Conservation (phyloP, 1,140 invertebrate species). For the Tetramorium alpestre region DNA sequence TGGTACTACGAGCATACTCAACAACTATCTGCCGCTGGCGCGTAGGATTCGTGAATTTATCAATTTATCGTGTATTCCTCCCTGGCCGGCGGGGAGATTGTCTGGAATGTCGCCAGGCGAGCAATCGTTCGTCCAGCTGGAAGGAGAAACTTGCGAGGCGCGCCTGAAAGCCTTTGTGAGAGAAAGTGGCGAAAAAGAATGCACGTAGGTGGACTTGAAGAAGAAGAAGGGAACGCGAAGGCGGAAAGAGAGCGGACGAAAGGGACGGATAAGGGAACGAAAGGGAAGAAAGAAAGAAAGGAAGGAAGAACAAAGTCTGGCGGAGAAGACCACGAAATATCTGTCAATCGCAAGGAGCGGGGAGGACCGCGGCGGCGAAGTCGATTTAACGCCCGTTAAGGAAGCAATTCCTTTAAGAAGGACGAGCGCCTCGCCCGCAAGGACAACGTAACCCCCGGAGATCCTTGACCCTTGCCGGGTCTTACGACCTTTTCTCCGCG, state of each 20-base stretch:
- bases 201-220: constrained; percentile 37
- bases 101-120: constrained; percentile 64
- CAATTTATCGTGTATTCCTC: constrained; percentile 66
- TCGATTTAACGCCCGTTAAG: constrained; percentile 77
- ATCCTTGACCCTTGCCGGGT: constrained; percentile 68
- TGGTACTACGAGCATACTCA: constrained; percentile 5
- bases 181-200: constrained; percentile 59
- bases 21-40: constrained; percentile 39
- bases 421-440: constrained; percentile 58
- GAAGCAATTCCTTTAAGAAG: constrained; percentile 75
- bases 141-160: constrained; percentile 53
- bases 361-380: constrained; percentile 64
- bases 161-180: constrained; percentile 34
- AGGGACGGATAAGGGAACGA: background rate
- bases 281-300: background rate
- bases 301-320: background rate
- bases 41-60: constrained; percentile 66
- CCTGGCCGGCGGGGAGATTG: constrained; percentile 53
- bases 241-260: background rate
- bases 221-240: background rate
- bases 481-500: constrained; percentile 71
- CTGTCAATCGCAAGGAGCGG: constrained; percentile 71
- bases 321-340: constrained; percentile 70
- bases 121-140: constrained; percentile 63
- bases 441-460: constrained; percentile 57